Percentiles rank a stretch among this genome's conserved stretches.
Conservation (phyloP, 2,888 invertebrate species). For the Oscheius sp. region DNA sequence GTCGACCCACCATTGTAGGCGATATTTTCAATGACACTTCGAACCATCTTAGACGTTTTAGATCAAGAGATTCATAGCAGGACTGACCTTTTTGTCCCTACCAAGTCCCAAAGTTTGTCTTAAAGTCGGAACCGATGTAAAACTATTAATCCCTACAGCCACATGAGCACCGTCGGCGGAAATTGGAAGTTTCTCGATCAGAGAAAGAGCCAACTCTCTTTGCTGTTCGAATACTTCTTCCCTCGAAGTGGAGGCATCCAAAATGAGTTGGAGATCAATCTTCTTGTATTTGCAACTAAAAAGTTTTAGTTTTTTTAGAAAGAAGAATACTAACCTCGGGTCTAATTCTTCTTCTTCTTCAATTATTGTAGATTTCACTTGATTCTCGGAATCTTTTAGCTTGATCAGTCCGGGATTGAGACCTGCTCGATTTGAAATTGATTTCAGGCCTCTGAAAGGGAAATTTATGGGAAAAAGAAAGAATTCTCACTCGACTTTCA, state of each 20-base stretch:
- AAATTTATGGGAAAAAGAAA: background rate
- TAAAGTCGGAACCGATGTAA: conserved; percentile 51
- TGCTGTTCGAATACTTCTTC: conserved; percentile 64
- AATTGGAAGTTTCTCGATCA: conserved; percentile 63
- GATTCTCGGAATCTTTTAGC: conserved; percentile 10
- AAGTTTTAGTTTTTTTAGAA: background rate
- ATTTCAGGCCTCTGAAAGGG: background rate
- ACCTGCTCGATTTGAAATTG: background rate
- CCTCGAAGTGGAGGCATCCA: conserved; percentile 62
- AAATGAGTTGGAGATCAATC: conserved; percentile 59
- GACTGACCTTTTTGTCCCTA: conserved; percentile 45
- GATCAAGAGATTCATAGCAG: background rate
- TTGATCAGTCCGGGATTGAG: background rate
- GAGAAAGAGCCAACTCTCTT: conserved; percentile 57
- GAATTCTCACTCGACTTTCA: background rate
- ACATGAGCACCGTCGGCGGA: conserved; percentile 37
- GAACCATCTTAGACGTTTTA: conserved; percentile 45
- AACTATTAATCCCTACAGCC: conserved; percentile 60
- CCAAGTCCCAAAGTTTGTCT: conserved; percentile 54
- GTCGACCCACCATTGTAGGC: conserved; percentile 62
- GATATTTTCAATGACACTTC: conserved; percentile 55
- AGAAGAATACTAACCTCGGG: background rate
- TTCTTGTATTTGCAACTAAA: conserved; percentile 40
- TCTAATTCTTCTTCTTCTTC: background rate
- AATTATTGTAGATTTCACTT: too few relatives aligned